Evolutionary conservation across 2,113 vertebrate species (phyloP), one percentile per base, ranked within the genome.

Genomic region (Delphinus delphis): DNA sequence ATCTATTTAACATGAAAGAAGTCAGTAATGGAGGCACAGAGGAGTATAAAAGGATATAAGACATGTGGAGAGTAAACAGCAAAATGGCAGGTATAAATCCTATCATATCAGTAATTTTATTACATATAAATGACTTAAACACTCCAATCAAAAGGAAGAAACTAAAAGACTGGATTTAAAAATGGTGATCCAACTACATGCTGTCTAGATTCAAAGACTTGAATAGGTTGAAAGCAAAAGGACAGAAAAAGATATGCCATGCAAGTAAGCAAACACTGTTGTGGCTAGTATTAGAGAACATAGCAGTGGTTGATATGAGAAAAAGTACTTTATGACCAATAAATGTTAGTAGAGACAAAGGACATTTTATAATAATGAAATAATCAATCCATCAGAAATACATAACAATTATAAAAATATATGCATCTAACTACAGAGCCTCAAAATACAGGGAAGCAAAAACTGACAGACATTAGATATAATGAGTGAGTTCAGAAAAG

Each of bases 1-100:
- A 77, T 38, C 88, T 88, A 77, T 50, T 93, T 88, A 84, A 77
- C 20, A 85, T 53, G 55, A 79, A 89, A 96, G 26, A 83, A 83
- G 25, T 47, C 18, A 82, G 38, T 58, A 60, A 8, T 26, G 14
- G 58, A 83, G 60, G 23, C 67, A 92, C 6, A 82, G 58, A 68
- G 5, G 5, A 25, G 15, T 53, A n/a, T 67, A 41, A 80, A 71
- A 79, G 28, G n/a, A 93, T 26, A 36, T 47, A 63, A 85, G 6
- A 79, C 38, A 71, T 62, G 50, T 53, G 41, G 62, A 44, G 55
- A 71, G 8, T 77, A 93, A 93, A 50, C 62, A 76, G 21, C 12
- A 96, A 83, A 93, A 62, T 13, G 11, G 14, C 28, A 71, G n/a
- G 41, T 92, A 53, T 68, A 67, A 92, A 81, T 74, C 50, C 2